Conservation (phyloP, 2,797 vertebrate genomes). For the Labroides dimidiatus region DNA sequence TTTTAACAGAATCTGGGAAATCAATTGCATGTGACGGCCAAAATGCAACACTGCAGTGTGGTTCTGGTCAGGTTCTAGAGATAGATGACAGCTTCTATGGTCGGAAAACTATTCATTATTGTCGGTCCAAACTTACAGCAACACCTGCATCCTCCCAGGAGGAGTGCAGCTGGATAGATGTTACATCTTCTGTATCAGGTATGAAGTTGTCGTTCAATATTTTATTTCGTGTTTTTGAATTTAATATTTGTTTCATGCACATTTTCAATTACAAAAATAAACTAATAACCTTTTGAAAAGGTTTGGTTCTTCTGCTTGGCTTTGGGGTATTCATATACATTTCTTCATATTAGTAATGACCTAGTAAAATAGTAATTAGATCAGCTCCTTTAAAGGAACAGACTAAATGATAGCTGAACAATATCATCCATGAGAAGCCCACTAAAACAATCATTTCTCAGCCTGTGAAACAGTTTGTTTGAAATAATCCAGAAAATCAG, state of each 20-base stretch:
- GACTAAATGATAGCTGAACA: slow-evolving; percentile 1
- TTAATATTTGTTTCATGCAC: neutral
- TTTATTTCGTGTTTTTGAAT: too few species aligned
- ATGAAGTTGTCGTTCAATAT: slow-evolving; percentile 27
- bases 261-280: neutral
- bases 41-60: slow-evolving; percentile 90
- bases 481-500: slow-evolving; percentile 1
- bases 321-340: slow-evolving; percentile 17
- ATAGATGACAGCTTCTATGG: slow-evolving; percentile 90
- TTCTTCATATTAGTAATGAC: slow-evolving; percentile 4
- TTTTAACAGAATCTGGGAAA: slow-evolving; percentile 82
- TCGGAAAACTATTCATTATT: slow-evolving; percentile 89
- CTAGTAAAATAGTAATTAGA: slow-evolving; percentile 3
- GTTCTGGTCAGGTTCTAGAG: slow-evolving; percentile 90
- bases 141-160: slow-evolving; percentile 67
- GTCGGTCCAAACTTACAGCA: slow-evolving; percentile 63
- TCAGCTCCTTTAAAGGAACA: neutral
- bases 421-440: neutral
- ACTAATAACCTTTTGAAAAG: neutral
- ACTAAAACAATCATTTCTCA: neutral
- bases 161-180: slow-evolving; percentile 89
- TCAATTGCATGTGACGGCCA: slow-evolving; percentile 88
- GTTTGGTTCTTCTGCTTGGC: neutral
- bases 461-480: neutral
- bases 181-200: slow-evolving; percentile 90